A percentile compares a stretch with the other conserved stretches of the same genome.
These are phyloP conservation scores for Hydropsyche tenuis DNA, from an alignment of 1,140 invertebrate genomes.

Conservation along the genomic window DNA sequence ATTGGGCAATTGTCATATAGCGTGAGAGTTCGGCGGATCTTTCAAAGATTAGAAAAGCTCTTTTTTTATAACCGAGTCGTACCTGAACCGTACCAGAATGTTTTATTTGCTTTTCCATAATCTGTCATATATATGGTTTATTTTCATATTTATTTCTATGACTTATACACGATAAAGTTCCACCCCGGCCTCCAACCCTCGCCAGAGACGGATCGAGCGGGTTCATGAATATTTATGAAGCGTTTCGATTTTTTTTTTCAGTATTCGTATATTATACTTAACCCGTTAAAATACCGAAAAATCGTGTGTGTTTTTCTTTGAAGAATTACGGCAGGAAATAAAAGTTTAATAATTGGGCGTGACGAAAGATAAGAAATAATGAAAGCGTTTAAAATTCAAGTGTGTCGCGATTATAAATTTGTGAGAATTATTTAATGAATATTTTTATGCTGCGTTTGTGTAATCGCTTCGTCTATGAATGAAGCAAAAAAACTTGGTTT, in stretches of 20 bases:
- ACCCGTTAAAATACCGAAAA: background rate
- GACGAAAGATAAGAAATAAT: background rate
- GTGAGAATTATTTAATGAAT: too few relatives aligned
- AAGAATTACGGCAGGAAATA: too few relatives aligned
- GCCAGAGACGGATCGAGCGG: conserved; percentile 6
- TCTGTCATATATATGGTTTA: conserved; percentile 8
- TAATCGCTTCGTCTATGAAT: too few relatives aligned
- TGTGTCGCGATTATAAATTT: too few relatives aligned
- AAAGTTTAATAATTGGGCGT: background rate
- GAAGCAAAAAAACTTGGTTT: too few relatives aligned
- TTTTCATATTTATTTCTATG: background rate
- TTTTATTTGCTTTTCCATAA: conserved; percentile 35
- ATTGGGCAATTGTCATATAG: background rate
- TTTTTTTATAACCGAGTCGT: conserved; percentile 9
- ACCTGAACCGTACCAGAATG: conserved; percentile 22
- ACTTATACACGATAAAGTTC: conserved; percentile 1
- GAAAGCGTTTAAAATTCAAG: too few relatives aligned
- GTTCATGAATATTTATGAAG: conserved; percentile 8
- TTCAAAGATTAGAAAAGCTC: background rate
- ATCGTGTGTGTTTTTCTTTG: background rate
- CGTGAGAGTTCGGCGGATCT: conserved; percentile 14
- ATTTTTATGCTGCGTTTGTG: too few relatives aligned
- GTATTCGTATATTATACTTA: background rate
- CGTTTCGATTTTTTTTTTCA: conserved; percentile 1
- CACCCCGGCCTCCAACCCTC: conserved; percentile 5